Percentiles rank a stretch among this genome's conserved stretches.
These are phyloP conservation scores for Hapalemur alaotrensis DNA, from an alignment of 2,797 vertebrate genomes.

Conservation along the genomic window DNA sequence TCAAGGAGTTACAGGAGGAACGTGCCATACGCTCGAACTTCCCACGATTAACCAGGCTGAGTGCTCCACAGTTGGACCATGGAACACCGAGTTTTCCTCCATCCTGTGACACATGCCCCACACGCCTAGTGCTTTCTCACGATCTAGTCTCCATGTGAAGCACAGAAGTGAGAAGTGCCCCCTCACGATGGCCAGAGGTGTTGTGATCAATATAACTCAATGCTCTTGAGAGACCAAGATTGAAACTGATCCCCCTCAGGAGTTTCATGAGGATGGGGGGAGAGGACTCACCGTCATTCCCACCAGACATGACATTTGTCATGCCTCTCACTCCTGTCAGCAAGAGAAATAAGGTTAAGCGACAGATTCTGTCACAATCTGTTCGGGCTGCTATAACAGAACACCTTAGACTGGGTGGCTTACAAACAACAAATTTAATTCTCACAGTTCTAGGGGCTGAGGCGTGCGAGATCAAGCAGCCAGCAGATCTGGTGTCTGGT, in stretches of 20 bases:
- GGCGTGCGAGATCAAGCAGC: not conserved
- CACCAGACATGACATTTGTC: not conserved
- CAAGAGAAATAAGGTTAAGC: not conserved
- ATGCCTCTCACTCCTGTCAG: not conserved
- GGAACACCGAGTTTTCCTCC: not conserved
- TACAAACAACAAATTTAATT: not conserved
- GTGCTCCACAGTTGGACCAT: not conserved
- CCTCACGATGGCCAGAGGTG: constrained; percentile 72
- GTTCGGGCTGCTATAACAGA: not conserved
- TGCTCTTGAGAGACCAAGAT: constrained; percentile 1
- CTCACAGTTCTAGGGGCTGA: not conserved
- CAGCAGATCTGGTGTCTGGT: no score
- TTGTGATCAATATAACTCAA: not conserved
- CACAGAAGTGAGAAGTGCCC: constrained; percentile 67
- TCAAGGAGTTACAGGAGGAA: not conserved
- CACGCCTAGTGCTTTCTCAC: constrained; percentile 61
- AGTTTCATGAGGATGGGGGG: not conserved
- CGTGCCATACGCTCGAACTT: accelerated
- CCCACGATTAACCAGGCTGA: not conserved
- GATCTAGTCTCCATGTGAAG: constrained; percentile 69
- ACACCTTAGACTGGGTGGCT: not conserved
- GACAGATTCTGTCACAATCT: not conserved
- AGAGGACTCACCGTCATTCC: not conserved
- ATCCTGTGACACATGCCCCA: not conserved
- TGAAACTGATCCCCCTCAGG: not conserved